A percentile compares a stretch with the other conserved stretches of the same genome.
Conservation (phyloP, 2,113 vertebrate species). For the Gymnogyps californianus region DNA sequence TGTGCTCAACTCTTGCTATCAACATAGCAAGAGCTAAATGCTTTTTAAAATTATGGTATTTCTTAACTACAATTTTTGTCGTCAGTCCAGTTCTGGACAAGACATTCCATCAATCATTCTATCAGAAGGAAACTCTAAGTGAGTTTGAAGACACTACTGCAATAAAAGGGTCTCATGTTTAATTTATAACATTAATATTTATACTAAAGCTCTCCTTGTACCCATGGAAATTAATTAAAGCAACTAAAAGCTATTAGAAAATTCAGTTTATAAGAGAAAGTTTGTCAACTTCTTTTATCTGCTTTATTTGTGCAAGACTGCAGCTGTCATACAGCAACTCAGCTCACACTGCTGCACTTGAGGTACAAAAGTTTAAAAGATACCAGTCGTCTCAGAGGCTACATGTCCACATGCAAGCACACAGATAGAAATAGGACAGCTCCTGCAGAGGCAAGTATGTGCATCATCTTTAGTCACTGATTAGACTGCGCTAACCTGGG, state of each 20-base stretch:
- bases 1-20: neutral
- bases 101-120: neutral
- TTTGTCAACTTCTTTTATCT: neutral
- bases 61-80: neutral
- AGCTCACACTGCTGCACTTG: neutral
- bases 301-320: neutral
- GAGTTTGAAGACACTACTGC: neutral
- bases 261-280: neutral
- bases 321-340: neutral
- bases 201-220: neutral
- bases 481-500: neutral
- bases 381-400: neutral
- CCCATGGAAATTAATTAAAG: conserved; percentile 6
- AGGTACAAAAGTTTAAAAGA: neutral
- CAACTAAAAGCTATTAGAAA: neutral
- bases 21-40: neutral
- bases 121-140: neutral
- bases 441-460: neutral
- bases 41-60: neutral
- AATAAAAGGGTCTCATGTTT: neutral
- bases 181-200: conserved; percentile 31
- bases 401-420: neutral
- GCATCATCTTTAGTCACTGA: neutral
- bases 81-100: neutral
- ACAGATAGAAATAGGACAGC: neutral